Evolutionary conservation across 2,797 vertebrate species (phyloP), one percentile per base, ranked within the genome.

Genomic region (Hapalemur alaotrensis): DNA sequence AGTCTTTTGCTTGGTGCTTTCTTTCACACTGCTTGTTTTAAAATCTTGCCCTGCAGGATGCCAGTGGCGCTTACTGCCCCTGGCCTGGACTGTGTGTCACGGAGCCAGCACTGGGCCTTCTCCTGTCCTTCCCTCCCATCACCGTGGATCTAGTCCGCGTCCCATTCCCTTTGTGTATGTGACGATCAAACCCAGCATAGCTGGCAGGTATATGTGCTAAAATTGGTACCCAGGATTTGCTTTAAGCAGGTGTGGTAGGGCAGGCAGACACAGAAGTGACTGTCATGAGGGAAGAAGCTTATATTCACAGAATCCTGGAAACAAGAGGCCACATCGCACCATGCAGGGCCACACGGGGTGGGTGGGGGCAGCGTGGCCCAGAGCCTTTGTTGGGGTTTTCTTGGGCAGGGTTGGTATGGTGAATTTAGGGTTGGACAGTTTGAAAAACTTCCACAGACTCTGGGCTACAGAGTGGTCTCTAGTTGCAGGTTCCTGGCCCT

Each of bases 341-440:
- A 23, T 4, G 11, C 48, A 50, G 48, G 46, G 48, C 11, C 18
- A n/a, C 5, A 32, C 1, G 0, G 48, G 73, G 48, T 0, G 3
- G 52, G 73, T 23, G 11, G 50, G 50, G 4, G 12, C 2, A 25
- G n/a, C 1, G 2, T n/a, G 7, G 50, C 4, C 50, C 7, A 35
- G 50, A 54, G 23, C 6, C 20, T 52, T 14, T 75, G 23, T 14
- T n/a, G 57, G 13, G 43, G 3, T 38, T 57, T 73, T 65, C 30
- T 15, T 9, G 28, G 7, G 9, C 6, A 54, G 17, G 9, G 4
- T 25, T 25, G 8, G 14, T 61, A 23, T 15, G 20, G 12, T 57
- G 9, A 32, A 9, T 9, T 59, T 50, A 61, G 7, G 20, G 25
- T 13, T 52, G 54, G 28, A 12, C n/a, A n/a, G 22, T 43, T 72